Conservation (phyloP, 2,113 vertebrate genomes). For the Psittacula cyanocephala region DNA sequence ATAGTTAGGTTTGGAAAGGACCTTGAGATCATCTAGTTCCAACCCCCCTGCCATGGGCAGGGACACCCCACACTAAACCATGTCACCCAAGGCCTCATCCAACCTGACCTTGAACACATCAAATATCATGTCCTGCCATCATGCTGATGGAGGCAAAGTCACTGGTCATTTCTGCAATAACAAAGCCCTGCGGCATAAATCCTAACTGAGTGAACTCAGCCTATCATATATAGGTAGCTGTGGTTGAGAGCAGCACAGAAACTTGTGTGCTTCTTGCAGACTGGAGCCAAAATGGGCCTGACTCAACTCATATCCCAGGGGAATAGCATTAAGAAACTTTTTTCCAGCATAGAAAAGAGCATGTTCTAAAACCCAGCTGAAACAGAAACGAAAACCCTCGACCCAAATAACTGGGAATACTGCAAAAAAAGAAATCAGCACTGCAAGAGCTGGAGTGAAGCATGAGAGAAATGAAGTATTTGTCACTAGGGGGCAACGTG, state of each 20-base stretch:
- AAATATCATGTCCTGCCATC: neutral
- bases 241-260: neutral
- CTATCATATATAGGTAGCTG: rapidly evolving
- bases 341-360: rapidly evolving
- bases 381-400: neutral
- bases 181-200: neutral
- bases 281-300: neutral
- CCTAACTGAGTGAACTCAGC: neutral
- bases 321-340: neutral
- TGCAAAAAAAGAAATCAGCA: neutral
- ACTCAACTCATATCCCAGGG: neutral
- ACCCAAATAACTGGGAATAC: neutral
- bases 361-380: neutral
- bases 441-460: neutral
- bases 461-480: neutral
- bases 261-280: neutral
- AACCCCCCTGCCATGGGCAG: too few species aligned
- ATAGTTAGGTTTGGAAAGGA: too few species aligned
- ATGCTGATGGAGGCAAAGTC: neutral
- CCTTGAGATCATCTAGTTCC: too few species aligned
- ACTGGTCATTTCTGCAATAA: neutral
- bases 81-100: too few species aligned
- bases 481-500: conserved; percentile 29
- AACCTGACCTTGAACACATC: too few species aligned
- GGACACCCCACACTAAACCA: too few species aligned